Evolutionary conservation across 2,888 invertebrate genomes (phyloP).

Genomic region (Caprella mutica): DNA sequence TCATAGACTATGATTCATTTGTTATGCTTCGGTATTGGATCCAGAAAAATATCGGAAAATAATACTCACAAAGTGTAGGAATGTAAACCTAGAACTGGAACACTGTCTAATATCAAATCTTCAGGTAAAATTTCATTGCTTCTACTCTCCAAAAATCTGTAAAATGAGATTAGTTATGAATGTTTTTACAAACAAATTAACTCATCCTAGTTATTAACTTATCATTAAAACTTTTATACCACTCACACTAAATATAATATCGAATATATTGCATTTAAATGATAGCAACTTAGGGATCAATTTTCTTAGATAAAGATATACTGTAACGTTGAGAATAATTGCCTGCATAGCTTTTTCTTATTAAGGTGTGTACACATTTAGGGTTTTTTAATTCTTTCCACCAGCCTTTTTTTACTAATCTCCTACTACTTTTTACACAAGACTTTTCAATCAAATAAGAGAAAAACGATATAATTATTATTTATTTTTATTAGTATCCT

Average conservation of each 20-base stretch:
- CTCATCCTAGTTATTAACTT: not conserved
- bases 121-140: constrained; percentile 4
- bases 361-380: too few relatives aligned
- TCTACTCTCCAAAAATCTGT: constrained; percentile 9
- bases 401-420: too few relatives aligned
- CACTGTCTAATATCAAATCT: constrained; percentile 4
- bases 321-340: too few relatives aligned
- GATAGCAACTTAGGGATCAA: not conserved
- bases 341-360: too few relatives aligned
- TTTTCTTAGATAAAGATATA: not conserved
- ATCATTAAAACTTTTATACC: too few relatives aligned
- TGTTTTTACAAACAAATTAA: not conserved
- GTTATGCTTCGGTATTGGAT: not conserved
- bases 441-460: too few relatives aligned
- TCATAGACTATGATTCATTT: not conserved
- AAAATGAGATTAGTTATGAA: not conserved
- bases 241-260: constrained; percentile 10
- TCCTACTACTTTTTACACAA: too few relatives aligned
- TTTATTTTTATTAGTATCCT: too few relatives aligned
- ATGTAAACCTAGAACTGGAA: constrained; percentile 22
- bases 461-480: too few relatives aligned
- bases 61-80: constrained; percentile 22
- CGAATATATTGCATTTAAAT: constrained; percentile 2
- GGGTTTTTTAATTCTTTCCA: too few relatives aligned
- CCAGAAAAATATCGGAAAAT: not conserved